phyloP scores from a whole-genome alignment of 37 sponge, comb jelly and placozoan genomes.

The Petrosia ficiformis region DNA sequence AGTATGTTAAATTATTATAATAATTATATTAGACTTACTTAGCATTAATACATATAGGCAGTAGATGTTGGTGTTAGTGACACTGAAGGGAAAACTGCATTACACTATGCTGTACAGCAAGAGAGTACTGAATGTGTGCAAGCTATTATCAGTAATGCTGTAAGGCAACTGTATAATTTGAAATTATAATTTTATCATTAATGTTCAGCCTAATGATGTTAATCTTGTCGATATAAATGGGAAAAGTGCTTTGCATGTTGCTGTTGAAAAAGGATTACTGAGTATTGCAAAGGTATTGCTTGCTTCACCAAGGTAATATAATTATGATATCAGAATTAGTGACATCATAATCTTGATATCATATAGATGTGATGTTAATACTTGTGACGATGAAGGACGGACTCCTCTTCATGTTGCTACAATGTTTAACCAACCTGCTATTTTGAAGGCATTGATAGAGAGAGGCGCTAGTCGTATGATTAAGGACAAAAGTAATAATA shows the following conservation, averaged over 20 bases:
- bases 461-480: too few species aligned
- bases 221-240: conserved; percentile 59
- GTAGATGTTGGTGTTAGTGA: conserved; percentile 69
- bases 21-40: background rate
- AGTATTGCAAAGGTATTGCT: too few species aligned
- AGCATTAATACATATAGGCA: background rate
- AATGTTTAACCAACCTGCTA: too few species aligned
- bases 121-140: conserved; percentile 42
- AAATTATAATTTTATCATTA: background rate
- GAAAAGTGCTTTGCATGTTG: conserved; percentile 67
- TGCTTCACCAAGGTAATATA: too few species aligned
- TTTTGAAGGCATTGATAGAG: too few species aligned
- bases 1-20: too few species aligned
- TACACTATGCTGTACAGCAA: conserved; percentile 70
- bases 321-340: too few species aligned
- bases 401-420: too few species aligned
- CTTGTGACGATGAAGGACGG: too few species aligned
- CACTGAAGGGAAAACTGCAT: conserved; percentile 67
- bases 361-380: too few species aligned
- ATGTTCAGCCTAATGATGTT: conserved; percentile 52
- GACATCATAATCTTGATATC: too few species aligned
- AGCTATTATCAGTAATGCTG: conserved; percentile 29
- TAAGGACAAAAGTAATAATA: too few species aligned
- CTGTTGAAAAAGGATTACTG: conserved; percentile 35
- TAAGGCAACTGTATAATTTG: conserved; percentile 13